Evolutionary conservation across 2,888 invertebrate species (phyloP), one percentile per base, ranked within the genome.

Genomic region (Euplagia quadripunctaria): DNA sequence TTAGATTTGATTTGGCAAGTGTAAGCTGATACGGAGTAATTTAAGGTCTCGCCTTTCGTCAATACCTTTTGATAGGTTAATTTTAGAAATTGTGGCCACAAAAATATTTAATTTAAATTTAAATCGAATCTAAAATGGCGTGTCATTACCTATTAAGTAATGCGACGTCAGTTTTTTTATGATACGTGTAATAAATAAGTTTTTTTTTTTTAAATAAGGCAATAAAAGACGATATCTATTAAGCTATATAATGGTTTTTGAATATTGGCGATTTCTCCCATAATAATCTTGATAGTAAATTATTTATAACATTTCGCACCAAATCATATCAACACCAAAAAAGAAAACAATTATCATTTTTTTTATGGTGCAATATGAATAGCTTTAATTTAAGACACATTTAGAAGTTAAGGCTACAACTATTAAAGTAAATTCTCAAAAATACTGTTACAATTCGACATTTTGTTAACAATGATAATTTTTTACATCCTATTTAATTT

Each of bases 361-460:
- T 65, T 72, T 70, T 20, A 31, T 20, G 41, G 49, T 67, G 67
- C 16, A 41, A 75, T 31, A 67, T 55, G 64, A 41, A 51, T 79
- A 70, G 55, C 72, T 72, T 73, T 51, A 52, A 58, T 68, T 52
- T 58, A 63, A 64, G 41, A 52, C 68, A 67, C 42, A 51, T 68
- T 72, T 76, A 70, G 68, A 75, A 74, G 73, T 79, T 67, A 55
- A 63, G 17, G 42, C 72, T 84, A 82, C 64, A 42, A 31, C 69
- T 82, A 77, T 70, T 72, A 76, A 46, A 46, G 43, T 84, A 82
- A 84, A 75, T 67, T 82, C 58, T 85, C 85, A 79, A 81, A 83
- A 85, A 83, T 85, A 83, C 78, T 80, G 79, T 74, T 74, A 85
- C 74, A 82, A 85, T 71, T 78, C 81, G 74, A 83, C 65, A 81